These are phyloP conservation scores for Salarias fasciatus DNA, from an alignment of 2,797 vertebrate genomes.

Conservation along the genomic window DNA sequence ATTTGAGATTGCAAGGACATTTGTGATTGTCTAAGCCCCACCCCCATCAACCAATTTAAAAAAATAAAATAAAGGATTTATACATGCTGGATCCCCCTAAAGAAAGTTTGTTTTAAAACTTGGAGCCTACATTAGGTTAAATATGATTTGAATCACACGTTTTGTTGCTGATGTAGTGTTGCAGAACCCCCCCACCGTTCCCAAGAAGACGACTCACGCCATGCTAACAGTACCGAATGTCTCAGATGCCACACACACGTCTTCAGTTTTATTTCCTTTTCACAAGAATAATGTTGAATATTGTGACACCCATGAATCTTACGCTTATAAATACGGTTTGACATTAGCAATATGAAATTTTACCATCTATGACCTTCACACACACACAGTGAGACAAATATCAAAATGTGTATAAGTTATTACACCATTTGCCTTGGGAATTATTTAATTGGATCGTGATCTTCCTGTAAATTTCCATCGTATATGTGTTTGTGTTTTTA, in stretches of 20 bases:
- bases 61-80: slow-evolving; percentile 62
- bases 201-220: slow-evolving; percentile 67
- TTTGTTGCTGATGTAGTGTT: slow-evolving; percentile 68
- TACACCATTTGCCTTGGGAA: slow-evolving; percentile 60
- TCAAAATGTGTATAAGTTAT: slow-evolving; percentile 62
- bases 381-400: slow-evolving; percentile 32
- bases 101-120: slow-evolving; percentile 88
- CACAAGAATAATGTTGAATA: slow-evolving; percentile 66
- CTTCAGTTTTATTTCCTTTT: slow-evolving; percentile 51
- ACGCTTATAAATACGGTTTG: slow-evolving; percentile 65
- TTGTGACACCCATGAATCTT: slow-evolving; percentile 74
- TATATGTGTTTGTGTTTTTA: slow-evolving; percentile 77
- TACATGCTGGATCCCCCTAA: slow-evolving; percentile 75
- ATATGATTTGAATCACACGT: slow-evolving; percentile 71
- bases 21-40: slow-evolving; percentile 76
- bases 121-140: slow-evolving; percentile 83
- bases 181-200: slow-evolving; percentile 61
- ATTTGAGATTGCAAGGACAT: slow-evolving; percentile 77
- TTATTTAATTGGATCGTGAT: slow-evolving; percentile 66
- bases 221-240: slow-evolving; percentile 74
- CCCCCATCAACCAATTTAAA: slow-evolving; percentile 52
- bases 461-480: slow-evolving; percentile 74
- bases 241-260: slow-evolving; percentile 61
- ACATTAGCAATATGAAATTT: slow-evolving; percentile 49
- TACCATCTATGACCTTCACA: slow-evolving; percentile 47